Base-by-base conservation (phyloP, 1,140 invertebrate species). In the Laupala kohalensis region DNA sequence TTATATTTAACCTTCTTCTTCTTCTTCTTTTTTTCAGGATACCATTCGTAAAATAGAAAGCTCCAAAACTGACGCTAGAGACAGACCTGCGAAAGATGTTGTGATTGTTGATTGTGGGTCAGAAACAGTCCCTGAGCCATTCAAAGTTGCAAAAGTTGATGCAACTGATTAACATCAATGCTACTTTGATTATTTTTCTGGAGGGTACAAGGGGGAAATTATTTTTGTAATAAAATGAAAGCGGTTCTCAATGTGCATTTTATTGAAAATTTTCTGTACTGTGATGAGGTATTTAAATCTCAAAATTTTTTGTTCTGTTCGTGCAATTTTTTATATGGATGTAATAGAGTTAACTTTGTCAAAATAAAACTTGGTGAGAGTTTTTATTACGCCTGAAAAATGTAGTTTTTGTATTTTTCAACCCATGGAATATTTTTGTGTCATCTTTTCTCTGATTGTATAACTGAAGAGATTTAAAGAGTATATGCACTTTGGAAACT, bases 31-130 rank as follows among this genome's bases (percentile, higher is more conserved):
- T 37, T 68, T 68, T 30, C 80, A 92, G 92, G 85, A 91, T 82
- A 80, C 96, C 70, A 89, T 98, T 12, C 88, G 90, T 67, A 92
- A 92, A 80, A 93, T 98, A 78, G 95, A 97, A 81, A 83, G 82
- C 30, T 84, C 81, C 5, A 83, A 82, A 62, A 96, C 93, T 15
- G 90, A 93, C 79, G 80, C 82, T 26, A 84, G 88, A 75, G 94
- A 97, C 79, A 86, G 83, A 73, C 95, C 95, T 69, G 78, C 81
- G n/a, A 85, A 90, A 76, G 92, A 93, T 79, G 88, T 95, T 63
- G 83, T 88, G 5, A 95, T 97, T 78, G 84, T 82, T 62, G 88
- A 95, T 77, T 87, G 87, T 78, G 88, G 89, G 66, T 85, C 83
- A 28, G 87, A 92, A 77, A 78, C 80, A 37, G 85, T 95, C 3